Evolutionary conservation across 2,888 invertebrate species (phyloP).

Genomic region (Desoria tigrina): DNA sequence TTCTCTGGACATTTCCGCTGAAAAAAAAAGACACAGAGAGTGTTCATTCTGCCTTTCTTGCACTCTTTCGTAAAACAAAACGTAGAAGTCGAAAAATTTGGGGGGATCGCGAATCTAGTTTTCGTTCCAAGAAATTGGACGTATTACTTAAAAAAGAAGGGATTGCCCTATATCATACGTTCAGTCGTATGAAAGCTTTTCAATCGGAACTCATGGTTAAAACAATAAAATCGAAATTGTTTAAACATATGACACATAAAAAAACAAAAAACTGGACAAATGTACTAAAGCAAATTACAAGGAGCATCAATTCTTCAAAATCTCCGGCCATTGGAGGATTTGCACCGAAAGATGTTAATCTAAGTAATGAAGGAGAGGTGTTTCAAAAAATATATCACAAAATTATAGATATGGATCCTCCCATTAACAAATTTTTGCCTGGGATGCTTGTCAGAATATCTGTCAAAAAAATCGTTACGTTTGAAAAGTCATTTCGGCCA

Average conservation of each 20-base stretch:
- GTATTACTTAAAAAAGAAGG: background rate
- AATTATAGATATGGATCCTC: background rate
- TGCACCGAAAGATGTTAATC: conserved; percentile 12
- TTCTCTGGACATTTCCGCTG: background rate
- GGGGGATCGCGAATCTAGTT: conserved; percentile 12
- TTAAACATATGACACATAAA: conserved; percentile 1
- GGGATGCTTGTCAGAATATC: conserved; percentile 1
- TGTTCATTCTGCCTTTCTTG: conserved; percentile 4
- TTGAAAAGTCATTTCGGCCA: background rate
- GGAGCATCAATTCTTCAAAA: conserved; percentile 12
- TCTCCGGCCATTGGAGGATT: background rate
- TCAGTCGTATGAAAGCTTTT: background rate
- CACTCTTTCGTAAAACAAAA: conserved; percentile 18
- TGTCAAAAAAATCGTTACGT: background rate
- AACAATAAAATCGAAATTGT: no score
- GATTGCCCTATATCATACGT: conserved; percentile 12
- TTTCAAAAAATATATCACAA: conserved; percentile 7
- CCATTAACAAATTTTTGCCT: background rate
- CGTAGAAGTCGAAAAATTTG: conserved; percentile 10
- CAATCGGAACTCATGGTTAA: conserved; percentile 9
- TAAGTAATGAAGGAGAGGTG: conserved; percentile 8
- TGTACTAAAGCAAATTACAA: background rate
- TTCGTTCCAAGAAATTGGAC: background rate
- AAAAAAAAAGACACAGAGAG: conserved; percentile 6
- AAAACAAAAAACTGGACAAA: background rate